Percentiles rank a stretch among this genome's conserved stretches.
Conservation (phyloP, 2,888 invertebrate species). For the Plemyria rubiginata region DNA sequence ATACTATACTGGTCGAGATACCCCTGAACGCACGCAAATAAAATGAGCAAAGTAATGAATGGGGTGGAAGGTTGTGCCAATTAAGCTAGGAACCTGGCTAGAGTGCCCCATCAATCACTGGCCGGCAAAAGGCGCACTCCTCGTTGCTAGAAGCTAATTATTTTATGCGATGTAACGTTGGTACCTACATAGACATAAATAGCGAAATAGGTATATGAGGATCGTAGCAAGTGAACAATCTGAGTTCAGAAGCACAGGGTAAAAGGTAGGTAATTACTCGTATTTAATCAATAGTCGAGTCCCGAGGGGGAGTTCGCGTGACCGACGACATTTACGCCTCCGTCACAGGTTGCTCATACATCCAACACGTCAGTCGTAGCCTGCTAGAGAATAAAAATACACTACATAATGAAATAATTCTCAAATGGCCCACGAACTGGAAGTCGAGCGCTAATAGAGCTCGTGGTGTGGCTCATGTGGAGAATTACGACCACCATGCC, state of each 20-base stretch:
- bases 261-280: constrained; percentile 42
- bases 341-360: constrained; percentile 49
- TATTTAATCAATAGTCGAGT: constrained; percentile 65
- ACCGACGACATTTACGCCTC: constrained; percentile 59
- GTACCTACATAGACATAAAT: too few species aligned
- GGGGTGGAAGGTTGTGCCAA: constrained; percentile 33
- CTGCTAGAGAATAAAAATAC: constrained; percentile 11
- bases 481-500: too few species aligned
- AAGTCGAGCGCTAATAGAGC: too few species aligned
- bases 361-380: constrained; percentile 14
- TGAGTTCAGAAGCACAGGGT: constrained; percentile 20
- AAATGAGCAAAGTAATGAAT: constrained; percentile 37
- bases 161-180: background rate
- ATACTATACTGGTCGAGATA: background rate
- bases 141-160: constrained; percentile 12
- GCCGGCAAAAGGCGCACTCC: constrained; percentile 15
- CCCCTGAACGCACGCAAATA: constrained; percentile 32
- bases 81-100: constrained; percentile 24
- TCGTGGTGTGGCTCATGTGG: too few species aligned
- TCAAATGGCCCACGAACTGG: too few species aligned
- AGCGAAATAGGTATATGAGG: too few species aligned
- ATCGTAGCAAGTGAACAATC: too few species aligned
- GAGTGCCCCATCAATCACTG: constrained; percentile 38
- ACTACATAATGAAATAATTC: background rate
- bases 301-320: constrained; percentile 61